phyloP scores from a whole-genome alignment of 2,888 invertebrate genomes.

The Torymus texanus region DNA sequence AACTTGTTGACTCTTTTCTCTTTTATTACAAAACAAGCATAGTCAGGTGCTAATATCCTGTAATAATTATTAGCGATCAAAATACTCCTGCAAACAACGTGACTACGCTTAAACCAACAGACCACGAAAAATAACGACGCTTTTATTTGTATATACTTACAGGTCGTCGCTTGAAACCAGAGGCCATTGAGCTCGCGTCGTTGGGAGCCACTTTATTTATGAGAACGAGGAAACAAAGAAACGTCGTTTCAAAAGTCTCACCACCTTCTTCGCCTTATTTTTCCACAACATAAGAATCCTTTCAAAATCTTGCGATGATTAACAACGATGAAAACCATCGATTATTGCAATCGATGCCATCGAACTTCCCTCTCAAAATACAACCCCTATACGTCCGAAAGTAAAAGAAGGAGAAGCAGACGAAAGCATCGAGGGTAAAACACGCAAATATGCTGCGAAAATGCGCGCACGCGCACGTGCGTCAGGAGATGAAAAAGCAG shows the following conservation, averaged over 20 bases:
- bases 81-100: slow-evolving; percentile 4
- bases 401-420: no score
- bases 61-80: no score
- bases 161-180: slow-evolving; percentile 9
- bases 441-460: slow-evolving; percentile 23
- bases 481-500: slow-evolving; percentile 11
- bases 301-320: no score
- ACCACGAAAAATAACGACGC: slow-evolving; percentile 17
- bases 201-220: slow-evolving; percentile 26
- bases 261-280: no score
- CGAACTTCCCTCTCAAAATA: no score
- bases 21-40: no score
- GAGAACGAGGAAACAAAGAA: slow-evolving; percentile 5
- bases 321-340: background rate
- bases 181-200: slow-evolving; percentile 33
- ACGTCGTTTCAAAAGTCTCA: no score
- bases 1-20: no score
- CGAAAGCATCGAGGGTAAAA: background rate
- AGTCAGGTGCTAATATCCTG: no score
- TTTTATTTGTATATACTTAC: slow-evolving; percentile 30
- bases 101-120: slow-evolving; percentile 26
- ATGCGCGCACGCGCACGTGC: slow-evolving; percentile 5
- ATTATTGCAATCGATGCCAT: slow-evolving; percentile 24
- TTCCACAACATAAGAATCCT: no score
- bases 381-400: no score